Conservation (phyloP, 2,888 invertebrate genomes). For the Muschampia plurimacula region DNA sequence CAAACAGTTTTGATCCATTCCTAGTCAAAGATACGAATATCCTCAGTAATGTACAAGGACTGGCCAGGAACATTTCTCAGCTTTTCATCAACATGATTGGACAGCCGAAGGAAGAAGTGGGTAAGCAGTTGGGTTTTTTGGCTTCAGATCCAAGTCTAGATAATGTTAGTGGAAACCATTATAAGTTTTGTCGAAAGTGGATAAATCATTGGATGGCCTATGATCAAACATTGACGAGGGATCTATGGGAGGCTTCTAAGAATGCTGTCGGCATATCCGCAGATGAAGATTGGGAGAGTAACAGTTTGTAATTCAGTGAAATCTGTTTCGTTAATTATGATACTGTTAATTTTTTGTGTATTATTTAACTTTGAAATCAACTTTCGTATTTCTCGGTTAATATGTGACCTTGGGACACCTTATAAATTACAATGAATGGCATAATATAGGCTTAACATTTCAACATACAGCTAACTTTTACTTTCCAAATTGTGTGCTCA, state of each 20-base stretch:
- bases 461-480: not conserved
- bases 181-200: conserved; percentile 67
- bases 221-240: conserved; percentile 57
- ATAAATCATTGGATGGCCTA: conserved; percentile 65
- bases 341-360: not conserved
- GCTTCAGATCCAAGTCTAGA: conserved; percentile 63
- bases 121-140: conserved; percentile 64
- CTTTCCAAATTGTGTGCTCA: not conserved
- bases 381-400: not conserved
- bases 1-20: conserved; percentile 87
- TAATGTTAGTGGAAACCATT: conserved; percentile 64
- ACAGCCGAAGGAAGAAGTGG: conserved; percentile 68
- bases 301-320: conserved; percentile 6
- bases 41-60: conserved; percentile 57
- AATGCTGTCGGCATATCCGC: conserved; percentile 60
- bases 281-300: conserved; percentile 66
- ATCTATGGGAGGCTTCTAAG: conserved; percentile 69
- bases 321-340: not conserved
- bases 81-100: conserved; percentile 64
- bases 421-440: not conserved
- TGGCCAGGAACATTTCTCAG: conserved; percentile 53
- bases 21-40: conserved; percentile 68
- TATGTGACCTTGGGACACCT: not conserved
- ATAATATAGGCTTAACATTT: not conserved
- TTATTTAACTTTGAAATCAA: not conserved